These are phyloP conservation scores for Geotrupes spiniger DNA, from an alignment of 2,888 invertebrate genomes.

Conservation along the genomic window DNA sequence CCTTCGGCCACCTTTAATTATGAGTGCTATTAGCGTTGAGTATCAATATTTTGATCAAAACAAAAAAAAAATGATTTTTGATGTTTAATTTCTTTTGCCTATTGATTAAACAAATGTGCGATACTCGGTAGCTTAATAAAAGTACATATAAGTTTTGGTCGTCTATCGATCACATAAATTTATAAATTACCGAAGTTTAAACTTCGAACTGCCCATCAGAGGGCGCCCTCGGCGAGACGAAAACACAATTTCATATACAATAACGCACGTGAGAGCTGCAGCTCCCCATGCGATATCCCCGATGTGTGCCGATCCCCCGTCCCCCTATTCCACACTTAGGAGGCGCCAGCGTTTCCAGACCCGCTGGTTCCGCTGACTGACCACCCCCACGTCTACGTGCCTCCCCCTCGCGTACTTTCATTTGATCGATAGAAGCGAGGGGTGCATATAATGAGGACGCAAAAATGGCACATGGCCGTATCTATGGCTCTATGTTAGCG, in stretches of 20 bases:
- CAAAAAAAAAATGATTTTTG: no score
- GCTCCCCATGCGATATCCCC: conserved; percentile 5
- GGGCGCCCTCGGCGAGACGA: not conserved
- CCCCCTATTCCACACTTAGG: not conserved
- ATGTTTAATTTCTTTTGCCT: no score
- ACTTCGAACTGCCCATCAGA: no score
- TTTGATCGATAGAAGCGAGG: conserved; percentile 14
- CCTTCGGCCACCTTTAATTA: no score
- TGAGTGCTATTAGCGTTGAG: no score
- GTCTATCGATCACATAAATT: no score
- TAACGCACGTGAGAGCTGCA: not conserved
- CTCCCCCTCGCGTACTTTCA: conserved; percentile 16
- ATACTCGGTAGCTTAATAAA: no score
- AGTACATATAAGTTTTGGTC: no score
- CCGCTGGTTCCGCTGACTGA: conserved; percentile 25
- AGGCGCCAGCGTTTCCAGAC: conserved; percentile 15
- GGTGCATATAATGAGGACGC: conserved; percentile 12
- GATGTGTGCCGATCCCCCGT: not conserved
- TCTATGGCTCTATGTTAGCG: no score
- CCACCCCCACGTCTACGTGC: conserved; percentile 22
- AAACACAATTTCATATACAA: not conserved
- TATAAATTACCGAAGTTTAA: no score
- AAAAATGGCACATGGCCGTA: conserved; percentile 18
- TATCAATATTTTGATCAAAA: no score
- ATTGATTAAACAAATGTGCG: no score